Base-by-base conservation (phyloP, 1,140 invertebrate genomes). In the Drosophila orosa region DNA sequence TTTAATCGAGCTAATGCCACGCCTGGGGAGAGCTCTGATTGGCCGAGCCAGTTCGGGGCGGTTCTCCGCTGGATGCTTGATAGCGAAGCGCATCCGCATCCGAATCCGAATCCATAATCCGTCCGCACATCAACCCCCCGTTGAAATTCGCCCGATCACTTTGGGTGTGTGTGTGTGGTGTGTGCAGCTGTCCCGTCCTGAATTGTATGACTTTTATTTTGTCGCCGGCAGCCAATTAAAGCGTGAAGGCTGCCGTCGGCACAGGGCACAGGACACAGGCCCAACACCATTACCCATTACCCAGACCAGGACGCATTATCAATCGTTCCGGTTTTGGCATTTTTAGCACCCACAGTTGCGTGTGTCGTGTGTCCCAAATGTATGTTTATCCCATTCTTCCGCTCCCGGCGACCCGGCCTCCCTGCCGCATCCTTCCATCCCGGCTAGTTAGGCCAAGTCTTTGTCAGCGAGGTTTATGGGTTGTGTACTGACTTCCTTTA, bases 201-300 rank as follows among this genome's bases (percentile, higher is more conserved):
- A 76, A 81, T 82, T 85, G 73, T 72, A 74, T 89, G 84, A 80
- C 79, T 85, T 86, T 90, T 84, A 45, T 66, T 80, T 78, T 72
- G 68, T 86, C 82, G 81, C 57, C 67, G 75, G 90, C 79, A 86
- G 82, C 85, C 76, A 86, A 91, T 91, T 91, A 91, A 91, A 91
- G 78, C 90, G 90, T 91, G 90, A 91, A 91, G 90, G 90, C 90
- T 91, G 82, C 80, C 68, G 84, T 42, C 84, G 76, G 62, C 76
- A 73, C 74, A 82, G 78, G 79, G 62, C 75, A 73, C 80, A 83
- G 83, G 83, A 82, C 83, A 74, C 61, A 33, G 24, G 27, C 17
- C 19, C 48, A 37, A 55, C 31, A 63, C 66, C 56, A 62, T 39
- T 58, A 27, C 59, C 48, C 83, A 69, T 33, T 52, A 56, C 67